A percentile compares a stretch with the other conserved stretches of the same genome.
phyloP scores from a whole-genome alignment of 2,888 invertebrate species.

The Phrixothrix hirtus region DNA sequence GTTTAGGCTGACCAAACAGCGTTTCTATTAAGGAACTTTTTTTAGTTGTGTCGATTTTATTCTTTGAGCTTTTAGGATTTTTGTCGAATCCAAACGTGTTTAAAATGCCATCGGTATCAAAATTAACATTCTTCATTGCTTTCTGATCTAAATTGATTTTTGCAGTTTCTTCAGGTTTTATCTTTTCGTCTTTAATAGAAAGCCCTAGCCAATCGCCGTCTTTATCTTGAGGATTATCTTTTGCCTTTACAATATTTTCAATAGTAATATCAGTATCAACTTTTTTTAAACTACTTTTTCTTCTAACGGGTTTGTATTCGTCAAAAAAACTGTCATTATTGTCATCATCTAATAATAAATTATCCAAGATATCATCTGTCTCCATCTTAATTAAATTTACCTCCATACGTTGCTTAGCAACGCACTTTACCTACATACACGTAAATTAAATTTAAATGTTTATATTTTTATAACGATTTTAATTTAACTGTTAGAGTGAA shows the following conservation, averaged over 20 bases:
- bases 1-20: constrained; percentile 43
- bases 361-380: constrained; percentile 14
- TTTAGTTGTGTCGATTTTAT: constrained; percentile 32
- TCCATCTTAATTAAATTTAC: neutral
- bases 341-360: constrained; percentile 60
- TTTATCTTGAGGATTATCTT: constrained; percentile 41
- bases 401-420: constrained; percentile 8
- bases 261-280: constrained; percentile 47
- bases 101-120: constrained; percentile 47
- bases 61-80: constrained; percentile 20
- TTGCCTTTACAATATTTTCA: constrained; percentile 35
- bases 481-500: neutral
- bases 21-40: constrained; percentile 49
- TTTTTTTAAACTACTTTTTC: constrained; percentile 42
- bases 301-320: constrained; percentile 56
- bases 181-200: constrained; percentile 35
- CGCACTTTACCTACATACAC: neutral
- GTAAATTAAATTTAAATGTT: neutral
- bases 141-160: constrained; percentile 16
- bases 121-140: constrained; percentile 43
- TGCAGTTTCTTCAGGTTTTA: too few species aligned
- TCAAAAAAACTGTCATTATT: constrained; percentile 76
- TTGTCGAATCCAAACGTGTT: constrained; percentile 42
- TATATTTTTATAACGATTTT: neutral
- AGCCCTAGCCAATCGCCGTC: constrained; percentile 45